A percentile compares a stretch with the other conserved stretches of the same genome.
phyloP scores from a whole-genome alignment of 37 sponge, comb jelly and placozoan genomes.

The Beroe forskalii region DNA sequence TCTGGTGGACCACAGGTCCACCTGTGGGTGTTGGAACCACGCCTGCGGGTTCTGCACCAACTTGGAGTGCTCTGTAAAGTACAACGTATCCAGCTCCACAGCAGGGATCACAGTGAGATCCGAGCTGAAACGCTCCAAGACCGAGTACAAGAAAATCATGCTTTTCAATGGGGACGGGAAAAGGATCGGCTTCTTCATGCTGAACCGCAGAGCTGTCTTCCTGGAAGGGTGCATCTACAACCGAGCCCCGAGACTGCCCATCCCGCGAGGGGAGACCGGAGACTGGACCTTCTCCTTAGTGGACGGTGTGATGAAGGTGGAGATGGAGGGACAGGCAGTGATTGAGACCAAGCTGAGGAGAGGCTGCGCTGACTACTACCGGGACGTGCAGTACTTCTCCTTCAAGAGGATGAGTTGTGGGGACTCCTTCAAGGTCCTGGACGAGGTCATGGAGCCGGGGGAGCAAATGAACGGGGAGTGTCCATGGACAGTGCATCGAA shows the following conservation, averaged over 20 bases:
- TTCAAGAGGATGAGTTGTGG: conserved; percentile 2
- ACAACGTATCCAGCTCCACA: not conserved
- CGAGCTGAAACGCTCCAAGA: not conserved
- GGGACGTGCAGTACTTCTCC: conserved; percentile 4
- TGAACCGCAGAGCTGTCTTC: not conserved
- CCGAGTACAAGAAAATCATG: conserved; percentile 4
- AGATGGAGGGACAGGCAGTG: conserved; percentile 7
- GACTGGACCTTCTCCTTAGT: conserved; percentile 40
- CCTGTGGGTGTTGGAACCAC: conserved; percentile 35
- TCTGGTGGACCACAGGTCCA: not conserved
- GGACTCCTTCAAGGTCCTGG: not conserved
- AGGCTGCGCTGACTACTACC: not conserved
- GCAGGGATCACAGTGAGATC: conserved; percentile 31
- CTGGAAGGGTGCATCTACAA: conserved; percentile 37
- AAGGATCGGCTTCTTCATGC: not conserved
- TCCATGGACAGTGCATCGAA: no score
- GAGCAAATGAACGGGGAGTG: not conserved
- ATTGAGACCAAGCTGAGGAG: not conserved
- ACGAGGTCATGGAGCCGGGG: not conserved
- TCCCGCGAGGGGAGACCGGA: not conserved
- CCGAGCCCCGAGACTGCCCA: not conserved
- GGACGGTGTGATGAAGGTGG: not conserved
- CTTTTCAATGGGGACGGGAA: conserved; percentile 35
- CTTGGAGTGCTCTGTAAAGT: conserved; percentile 60
- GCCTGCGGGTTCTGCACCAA: conserved; percentile 9